Evolutionary conservation across 2,888 invertebrate species (phyloP).

Genomic region (Sphinx pinastri): DNA sequence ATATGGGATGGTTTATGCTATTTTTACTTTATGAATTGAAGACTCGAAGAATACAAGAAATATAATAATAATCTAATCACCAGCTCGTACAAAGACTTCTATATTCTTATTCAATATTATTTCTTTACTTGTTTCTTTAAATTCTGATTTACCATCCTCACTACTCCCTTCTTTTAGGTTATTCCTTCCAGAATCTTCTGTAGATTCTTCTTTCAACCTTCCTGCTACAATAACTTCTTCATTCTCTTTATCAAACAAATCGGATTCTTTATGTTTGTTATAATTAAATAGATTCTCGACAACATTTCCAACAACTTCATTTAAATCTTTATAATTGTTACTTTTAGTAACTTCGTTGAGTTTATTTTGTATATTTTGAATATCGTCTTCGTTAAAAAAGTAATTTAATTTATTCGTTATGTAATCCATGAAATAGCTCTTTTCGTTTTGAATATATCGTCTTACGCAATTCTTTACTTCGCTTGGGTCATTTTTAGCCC

Average conservation of each 20-base stretch:
- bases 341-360: not conserved
- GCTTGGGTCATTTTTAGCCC: not conserved
- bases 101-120: conserved; percentile 17
- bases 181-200: not conserved
- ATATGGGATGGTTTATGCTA: too few species aligned
- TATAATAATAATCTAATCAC: not conserved
- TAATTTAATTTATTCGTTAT: not conserved
- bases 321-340: not conserved
- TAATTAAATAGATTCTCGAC: not conserved
- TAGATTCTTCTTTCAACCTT: not conserved
- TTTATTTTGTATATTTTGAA: conserved; percentile 3
- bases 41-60: not conserved
- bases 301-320: not conserved
- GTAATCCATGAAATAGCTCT: conserved; percentile 3
- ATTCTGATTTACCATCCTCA: not conserved
- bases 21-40: not conserved
- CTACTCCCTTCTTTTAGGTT: not conserved
- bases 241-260: not conserved
- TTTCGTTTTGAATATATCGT: not conserved
- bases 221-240: conserved; percentile 1
- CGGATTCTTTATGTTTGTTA: not conserved
- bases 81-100: conserved; percentile 5
- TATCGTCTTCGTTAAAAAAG: not conserved
- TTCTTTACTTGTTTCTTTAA: not conserved
- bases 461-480: not conserved